Evolutionary conservation across 2,797 vertebrate genomes (phyloP).

Genomic region (Aphelocoma californica): DNA sequence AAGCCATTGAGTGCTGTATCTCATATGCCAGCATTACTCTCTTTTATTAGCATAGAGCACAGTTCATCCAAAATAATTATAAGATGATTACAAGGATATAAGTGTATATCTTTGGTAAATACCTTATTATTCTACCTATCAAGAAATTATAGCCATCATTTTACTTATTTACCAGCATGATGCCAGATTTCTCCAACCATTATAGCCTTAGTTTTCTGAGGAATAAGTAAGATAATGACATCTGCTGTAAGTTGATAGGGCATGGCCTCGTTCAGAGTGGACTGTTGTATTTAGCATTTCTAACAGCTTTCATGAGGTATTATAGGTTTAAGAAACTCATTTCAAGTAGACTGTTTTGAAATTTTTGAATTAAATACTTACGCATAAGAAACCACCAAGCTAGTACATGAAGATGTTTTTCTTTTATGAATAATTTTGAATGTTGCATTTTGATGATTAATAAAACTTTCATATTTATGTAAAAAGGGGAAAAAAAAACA

Average conservation of each 20-base stretch:
- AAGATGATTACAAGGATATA: background rate
- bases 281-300: background rate
- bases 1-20: background rate
- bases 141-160: background rate
- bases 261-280: background rate
- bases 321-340: background rate
- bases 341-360: background rate
- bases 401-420: background rate
- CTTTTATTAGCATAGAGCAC: background rate
- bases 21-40: background rate
- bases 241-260: background rate
- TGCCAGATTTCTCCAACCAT: background rate
- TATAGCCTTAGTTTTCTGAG: background rate
- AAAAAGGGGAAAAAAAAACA: background rate
- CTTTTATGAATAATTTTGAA: background rate
- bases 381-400: background rate
- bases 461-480: background rate
- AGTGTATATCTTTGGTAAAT: background rate
- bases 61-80: background rate
- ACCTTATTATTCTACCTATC: background rate
- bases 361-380: background rate
- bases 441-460: background rate
- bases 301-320: background rate
- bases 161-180: background rate
- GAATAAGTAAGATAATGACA: background rate